A percentile compares a stretch with the other conserved stretches of the same genome.
phyloP scores from a whole-genome alignment of 1,140 invertebrate species.

The Bombus superbus region DNA sequence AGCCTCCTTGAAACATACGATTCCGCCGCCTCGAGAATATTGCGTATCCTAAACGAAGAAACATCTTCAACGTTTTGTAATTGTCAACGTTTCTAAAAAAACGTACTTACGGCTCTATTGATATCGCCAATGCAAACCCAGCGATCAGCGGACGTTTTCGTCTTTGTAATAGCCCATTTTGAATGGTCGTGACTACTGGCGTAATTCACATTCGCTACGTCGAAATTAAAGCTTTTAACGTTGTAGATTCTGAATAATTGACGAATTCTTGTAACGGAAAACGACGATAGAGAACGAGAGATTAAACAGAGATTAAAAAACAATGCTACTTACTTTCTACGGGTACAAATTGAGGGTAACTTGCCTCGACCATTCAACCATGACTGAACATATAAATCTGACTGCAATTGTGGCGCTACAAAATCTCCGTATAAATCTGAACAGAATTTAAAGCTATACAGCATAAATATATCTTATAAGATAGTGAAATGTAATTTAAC shows the following conservation, averaged over 20 bases:
- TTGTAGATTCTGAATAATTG: slow-evolving; percentile 87
- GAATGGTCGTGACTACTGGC: slow-evolving; percentile 93
- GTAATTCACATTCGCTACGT: slow-evolving; percentile 85
- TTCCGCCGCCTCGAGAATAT: slow-evolving; percentile 90
- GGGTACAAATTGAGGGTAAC: slow-evolving; percentile 87
- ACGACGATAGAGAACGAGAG: not conserved
- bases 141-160: slow-evolving; percentile 81
- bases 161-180: slow-evolving; percentile 92
- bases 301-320: not conserved
- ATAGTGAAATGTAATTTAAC: not conserved
- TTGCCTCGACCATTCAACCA: slow-evolving; percentile 93
- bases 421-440: slow-evolving; percentile 92
- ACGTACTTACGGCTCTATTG: slow-evolving; percentile 90
- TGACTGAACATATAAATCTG: slow-evolving; percentile 91
- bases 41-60: slow-evolving; percentile 86
- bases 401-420: slow-evolving; percentile 88
- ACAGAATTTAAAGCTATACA: slow-evolving; percentile 56
- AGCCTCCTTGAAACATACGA: slow-evolving; percentile 87
- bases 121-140: slow-evolving; percentile 97
- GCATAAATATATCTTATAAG: slow-evolving; percentile 29
- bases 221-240: slow-evolving; percentile 85
- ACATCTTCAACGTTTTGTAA: slow-evolving; percentile 18
- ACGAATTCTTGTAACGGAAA: not conserved
- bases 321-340: slow-evolving; percentile 76
- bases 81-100: not conserved